A percentile compares a stretch with the other conserved stretches of the same genome.
These are phyloP conservation scores for Lutjanus argentimaculatus DNA, from an alignment of 2,797 vertebrate genomes.

Conservation along the genomic window DNA sequence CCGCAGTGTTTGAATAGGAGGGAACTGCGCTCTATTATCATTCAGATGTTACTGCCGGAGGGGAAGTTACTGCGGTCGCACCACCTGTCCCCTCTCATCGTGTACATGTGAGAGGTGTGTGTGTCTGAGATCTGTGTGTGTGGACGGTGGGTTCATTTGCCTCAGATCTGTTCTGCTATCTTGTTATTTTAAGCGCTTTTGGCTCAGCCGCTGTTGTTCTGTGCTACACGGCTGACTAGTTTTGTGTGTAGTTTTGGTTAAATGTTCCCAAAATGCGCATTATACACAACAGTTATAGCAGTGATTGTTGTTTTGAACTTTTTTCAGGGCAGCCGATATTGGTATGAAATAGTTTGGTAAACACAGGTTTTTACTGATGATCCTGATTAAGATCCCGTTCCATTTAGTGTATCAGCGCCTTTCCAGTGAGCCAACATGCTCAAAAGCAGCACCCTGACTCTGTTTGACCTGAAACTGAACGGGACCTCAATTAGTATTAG, in stretches of 20 bases:
- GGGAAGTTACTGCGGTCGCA: slow-evolving; percentile 78
- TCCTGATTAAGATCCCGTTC: too few species aligned
- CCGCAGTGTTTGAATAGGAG: slow-evolving; percentile 80
- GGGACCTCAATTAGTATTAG: too few species aligned
- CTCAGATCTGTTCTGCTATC: slow-evolving; percentile 58
- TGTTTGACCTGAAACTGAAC: too few species aligned
- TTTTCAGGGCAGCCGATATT: too few species aligned
- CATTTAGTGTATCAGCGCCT: too few species aligned
- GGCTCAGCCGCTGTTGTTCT: slow-evolving; percentile 3
- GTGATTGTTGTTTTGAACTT: background rate
- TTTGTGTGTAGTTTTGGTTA: slow-evolving; percentile 30
- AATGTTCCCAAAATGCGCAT: background rate
- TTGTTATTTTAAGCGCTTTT: slow-evolving; percentile 63
- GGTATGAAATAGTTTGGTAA: too few species aligned
- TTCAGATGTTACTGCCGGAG: slow-evolving; percentile 76
- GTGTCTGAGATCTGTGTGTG: background rate
- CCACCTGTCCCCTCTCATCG: slow-evolving; percentile 58
- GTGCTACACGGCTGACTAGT: background rate
- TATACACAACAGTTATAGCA: background rate
- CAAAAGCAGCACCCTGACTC: too few species aligned
- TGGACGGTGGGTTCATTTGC: slow-evolving; percentile 17
- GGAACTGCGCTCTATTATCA: slow-evolving; percentile 66
- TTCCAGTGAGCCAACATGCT: too few species aligned
- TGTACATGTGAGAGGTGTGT: background rate
- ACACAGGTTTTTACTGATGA: too few species aligned